These are phyloP conservation scores for Mus minutoides DNA, from an alignment of 2,797 vertebrate genomes.

Conservation along the genomic window DNA sequence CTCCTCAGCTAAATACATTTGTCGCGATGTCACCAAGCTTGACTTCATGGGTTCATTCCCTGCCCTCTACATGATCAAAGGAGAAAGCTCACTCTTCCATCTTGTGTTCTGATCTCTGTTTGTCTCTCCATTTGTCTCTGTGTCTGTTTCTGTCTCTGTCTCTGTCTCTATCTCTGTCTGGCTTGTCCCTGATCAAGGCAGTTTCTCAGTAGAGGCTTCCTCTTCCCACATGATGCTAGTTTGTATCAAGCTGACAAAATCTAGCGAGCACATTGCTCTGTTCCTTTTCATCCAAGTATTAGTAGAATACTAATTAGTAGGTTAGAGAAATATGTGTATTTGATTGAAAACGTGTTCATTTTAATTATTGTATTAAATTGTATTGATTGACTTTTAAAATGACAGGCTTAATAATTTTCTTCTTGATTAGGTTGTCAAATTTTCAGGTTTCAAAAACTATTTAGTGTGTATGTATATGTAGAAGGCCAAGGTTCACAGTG, in stretches of 20 bases:
- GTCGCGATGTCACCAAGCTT: neutral
- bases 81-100: neutral
- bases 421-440: slow-evolving; percentile 50
- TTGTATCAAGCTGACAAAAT: neutral
- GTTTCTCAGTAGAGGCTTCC: neutral
- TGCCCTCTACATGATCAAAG: neutral
- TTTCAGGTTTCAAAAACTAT: neutral
- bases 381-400: neutral
- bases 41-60: neutral
- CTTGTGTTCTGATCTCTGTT: neutral
- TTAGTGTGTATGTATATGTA: neutral
- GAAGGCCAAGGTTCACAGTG: neutral
- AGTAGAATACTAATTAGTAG: neutral
- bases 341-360: neutral
- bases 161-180: neutral
- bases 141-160: neutral
- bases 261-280: neutral
- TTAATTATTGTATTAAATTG: neutral
- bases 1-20: too few relatives aligned
- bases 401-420: slow-evolving; percentile 19
- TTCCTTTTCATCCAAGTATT: slow-evolving; percentile 33
- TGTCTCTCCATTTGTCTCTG: neutral
- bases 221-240: too few relatives aligned
- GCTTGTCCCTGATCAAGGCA: neutral
- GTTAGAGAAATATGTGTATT: neutral